phyloP scores from a whole-genome alignment of 2,113 vertebrate genomes.

The Heteronetta atricapilla region DNA sequence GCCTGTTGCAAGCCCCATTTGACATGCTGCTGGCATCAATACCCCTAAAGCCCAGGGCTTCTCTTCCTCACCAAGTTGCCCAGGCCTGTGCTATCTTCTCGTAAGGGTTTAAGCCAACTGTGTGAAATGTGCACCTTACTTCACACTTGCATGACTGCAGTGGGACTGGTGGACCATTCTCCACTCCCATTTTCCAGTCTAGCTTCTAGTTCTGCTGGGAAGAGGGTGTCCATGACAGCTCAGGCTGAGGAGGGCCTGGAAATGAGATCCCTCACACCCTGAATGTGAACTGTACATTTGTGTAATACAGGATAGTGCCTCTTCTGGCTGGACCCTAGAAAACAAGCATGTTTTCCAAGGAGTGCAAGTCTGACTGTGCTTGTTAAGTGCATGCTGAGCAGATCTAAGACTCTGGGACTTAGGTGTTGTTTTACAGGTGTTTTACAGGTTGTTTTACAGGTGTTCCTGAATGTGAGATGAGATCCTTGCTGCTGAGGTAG shows the following conservation, averaged over 20 bases:
- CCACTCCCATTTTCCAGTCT: neutral
- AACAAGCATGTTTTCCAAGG: neutral
- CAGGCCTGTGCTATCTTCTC: neutral
- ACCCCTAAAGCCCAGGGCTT: neutral
- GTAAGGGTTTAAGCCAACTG: neutral
- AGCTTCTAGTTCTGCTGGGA: neutral
- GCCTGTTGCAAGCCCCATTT: neutral
- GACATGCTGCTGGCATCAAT: neutral
- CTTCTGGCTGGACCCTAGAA: neutral
- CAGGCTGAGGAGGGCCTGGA: neutral
- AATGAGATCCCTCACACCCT: neutral
- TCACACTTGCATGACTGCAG: neutral
- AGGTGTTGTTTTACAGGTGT: neutral
- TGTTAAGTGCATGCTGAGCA: neutral
- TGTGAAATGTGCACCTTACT: neutral
- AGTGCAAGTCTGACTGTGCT: neutral
- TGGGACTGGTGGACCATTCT: neutral
- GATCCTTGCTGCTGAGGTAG: neutral
- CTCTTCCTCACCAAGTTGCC: neutral
- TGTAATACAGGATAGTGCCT: neutral
- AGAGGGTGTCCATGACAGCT: accelerated
- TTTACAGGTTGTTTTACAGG: neutral
- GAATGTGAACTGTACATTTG: neutral
- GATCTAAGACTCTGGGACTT: neutral
- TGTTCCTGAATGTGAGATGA: neutral